Evolutionary conservation across 2,113 vertebrate genomes (phyloP).

Genomic region (Megalops atlanticus): DNA sequence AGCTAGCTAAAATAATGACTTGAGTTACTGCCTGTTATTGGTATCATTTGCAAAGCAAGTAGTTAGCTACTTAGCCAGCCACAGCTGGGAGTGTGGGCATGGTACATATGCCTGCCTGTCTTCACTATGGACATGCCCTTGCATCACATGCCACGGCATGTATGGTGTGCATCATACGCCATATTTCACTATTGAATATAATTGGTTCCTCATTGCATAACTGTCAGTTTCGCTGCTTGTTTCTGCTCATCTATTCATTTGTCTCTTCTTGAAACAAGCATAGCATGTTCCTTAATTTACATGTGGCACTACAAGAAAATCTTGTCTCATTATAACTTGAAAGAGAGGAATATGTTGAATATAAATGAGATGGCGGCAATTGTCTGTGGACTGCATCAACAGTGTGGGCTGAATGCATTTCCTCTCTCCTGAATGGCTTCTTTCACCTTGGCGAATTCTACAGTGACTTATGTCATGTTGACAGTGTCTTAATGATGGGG

Average conservation of each 20-base stretch:
- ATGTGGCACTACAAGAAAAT: neutral
- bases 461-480: neutral
- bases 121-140: too few relatives aligned
- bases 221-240: slow-evolving; percentile 10
- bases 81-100: too few relatives aligned
- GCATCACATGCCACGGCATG: too few relatives aligned
- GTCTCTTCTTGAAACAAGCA: neutral
- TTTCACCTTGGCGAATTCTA: too few relatives aligned
- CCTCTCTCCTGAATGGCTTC: neutral
- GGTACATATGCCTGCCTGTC: too few relatives aligned
- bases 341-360: neutral
- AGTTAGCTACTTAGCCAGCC: too few relatives aligned
- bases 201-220: neutral
- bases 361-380: slow-evolving; percentile 11
- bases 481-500: too few relatives aligned
- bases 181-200: neutral
- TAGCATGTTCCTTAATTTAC: slow-evolving; percentile 15
- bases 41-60: too few relatives aligned
- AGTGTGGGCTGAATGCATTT: neutral
- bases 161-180: too few relatives aligned
- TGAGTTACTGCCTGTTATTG: too few relatives aligned
- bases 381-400: neutral
- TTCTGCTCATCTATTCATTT: slow-evolving; percentile 5
- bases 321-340: neutral
- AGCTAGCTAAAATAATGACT: too few relatives aligned